A percentile compares a stretch with the other conserved stretches of the same genome.
Conservation (phyloP, 2,888 invertebrate genomes). For the Trachelus troglodyta region DNA sequence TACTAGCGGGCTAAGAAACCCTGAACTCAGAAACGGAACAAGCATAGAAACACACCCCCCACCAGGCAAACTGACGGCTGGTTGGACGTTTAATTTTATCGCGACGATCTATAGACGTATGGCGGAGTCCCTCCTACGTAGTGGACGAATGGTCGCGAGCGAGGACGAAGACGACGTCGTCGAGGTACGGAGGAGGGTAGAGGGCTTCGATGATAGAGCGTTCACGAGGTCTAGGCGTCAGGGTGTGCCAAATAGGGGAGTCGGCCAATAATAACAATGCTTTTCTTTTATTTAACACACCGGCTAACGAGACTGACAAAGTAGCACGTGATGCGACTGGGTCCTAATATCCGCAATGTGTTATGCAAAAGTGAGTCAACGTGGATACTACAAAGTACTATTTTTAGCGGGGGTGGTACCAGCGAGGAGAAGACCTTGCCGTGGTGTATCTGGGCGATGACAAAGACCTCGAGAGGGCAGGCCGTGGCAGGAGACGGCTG, state of each 20-base stretch:
- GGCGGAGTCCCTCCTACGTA: not conserved
- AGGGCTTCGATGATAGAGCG: not conserved
- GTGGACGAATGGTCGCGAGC: not conserved
- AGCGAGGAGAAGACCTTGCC: not conserved
- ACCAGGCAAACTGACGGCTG: constrained; percentile 20
- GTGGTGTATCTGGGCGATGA: not conserved
- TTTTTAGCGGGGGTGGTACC: not conserved
- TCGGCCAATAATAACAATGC: constrained; percentile 22
- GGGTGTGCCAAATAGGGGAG: not conserved
- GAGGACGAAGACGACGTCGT: not conserved
- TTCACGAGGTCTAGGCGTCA: not conserved
- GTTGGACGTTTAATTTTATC: constrained; percentile 44
- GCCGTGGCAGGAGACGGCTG: not conserved
- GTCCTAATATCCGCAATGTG: not conserved
- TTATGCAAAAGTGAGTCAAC: constrained; percentile 3
- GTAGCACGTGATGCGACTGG: not conserved
- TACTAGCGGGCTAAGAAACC: not conserved
- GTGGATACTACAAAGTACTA: not conserved
- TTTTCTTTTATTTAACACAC: not conserved
- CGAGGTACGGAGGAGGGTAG: not conserved
- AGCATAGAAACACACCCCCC: constrained; percentile 21
- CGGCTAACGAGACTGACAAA: constrained; percentile 2
- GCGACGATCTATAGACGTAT: constrained; percentile 20
- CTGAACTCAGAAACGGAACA: not conserved
- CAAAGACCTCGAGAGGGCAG: not conserved